Evolutionary conservation across 2,113 vertebrate genomes (phyloP).

Genomic region (Calypte anna): DNA sequence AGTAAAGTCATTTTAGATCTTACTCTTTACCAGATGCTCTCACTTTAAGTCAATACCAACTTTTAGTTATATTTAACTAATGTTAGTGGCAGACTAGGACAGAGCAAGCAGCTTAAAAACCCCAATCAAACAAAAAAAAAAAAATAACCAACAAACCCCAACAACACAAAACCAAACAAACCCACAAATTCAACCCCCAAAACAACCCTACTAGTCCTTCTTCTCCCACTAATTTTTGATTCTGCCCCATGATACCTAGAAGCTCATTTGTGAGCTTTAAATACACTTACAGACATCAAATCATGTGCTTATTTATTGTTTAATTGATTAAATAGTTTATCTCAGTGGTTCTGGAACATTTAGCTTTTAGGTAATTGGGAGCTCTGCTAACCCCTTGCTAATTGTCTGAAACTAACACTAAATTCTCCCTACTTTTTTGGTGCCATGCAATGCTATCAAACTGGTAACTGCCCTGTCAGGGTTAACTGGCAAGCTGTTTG

Average conservation of each 20-base stretch:
- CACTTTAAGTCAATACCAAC: neutral
- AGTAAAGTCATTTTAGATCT: slow-evolving; percentile 41
- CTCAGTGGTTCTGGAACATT: neutral
- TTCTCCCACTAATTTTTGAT: neutral
- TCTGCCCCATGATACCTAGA: neutral
- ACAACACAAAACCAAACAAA: neutral
- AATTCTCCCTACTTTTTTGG: neutral
- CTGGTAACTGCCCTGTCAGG: neutral
- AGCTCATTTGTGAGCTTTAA: slow-evolving; percentile 5
- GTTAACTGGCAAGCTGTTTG: slow-evolving; percentile 23
- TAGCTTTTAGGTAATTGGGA: slow-evolving; percentile 3
- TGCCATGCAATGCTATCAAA: neutral
- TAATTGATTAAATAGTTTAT: slow-evolving; percentile 35
- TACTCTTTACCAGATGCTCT: neutral
- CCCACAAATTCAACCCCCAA: too few relatives aligned
- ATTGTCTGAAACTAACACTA: slow-evolving; percentile 7
- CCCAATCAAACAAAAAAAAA: neutral
- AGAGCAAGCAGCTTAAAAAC: neutral
- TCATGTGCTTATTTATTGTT: neutral
- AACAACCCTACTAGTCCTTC: accelerated
- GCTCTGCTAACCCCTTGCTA: slow-evolving; percentile 12
- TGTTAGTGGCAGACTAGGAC: neutral
- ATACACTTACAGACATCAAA: neutral
- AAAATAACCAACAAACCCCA: neutral
- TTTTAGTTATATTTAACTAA: neutral